These are phyloP conservation scores for Cinclus cinclus DNA, from an alignment of 2,113 vertebrate genomes.

Conservation along the genomic window DNA sequence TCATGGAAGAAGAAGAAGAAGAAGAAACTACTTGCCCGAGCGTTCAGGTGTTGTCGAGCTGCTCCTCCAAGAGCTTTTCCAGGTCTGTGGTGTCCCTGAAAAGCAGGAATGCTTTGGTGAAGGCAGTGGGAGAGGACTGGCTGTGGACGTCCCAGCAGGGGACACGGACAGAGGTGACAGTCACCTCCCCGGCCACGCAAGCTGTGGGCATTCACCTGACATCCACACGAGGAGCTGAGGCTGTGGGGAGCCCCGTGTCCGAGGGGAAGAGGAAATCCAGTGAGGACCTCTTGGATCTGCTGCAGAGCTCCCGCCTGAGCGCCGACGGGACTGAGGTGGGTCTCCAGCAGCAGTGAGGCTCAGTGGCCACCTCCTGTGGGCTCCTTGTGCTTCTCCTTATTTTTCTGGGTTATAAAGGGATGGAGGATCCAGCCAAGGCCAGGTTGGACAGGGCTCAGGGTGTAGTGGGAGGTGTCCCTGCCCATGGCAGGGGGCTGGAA, in stretches of 20 bases:
- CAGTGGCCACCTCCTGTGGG: fast-evolving
- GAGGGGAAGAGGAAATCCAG: not conserved
- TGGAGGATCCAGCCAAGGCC: not conserved
- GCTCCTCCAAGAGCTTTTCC: constrained; percentile 63
- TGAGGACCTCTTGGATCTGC: constrained; percentile 16
- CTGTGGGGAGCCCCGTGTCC: fast-evolving
- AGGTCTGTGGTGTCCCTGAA: constrained; percentile 43
- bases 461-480: not conserved
- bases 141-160: constrained; percentile 43
- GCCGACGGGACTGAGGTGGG: constrained; percentile 67
- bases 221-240: not conserved
- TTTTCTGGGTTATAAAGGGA: not conserved
- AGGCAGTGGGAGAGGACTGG: constrained; percentile 41
- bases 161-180: not conserved
- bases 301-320: not conserved
- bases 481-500: not conserved
- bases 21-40: constrained; percentile 26
- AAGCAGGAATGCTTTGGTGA: constrained; percentile 40
- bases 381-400: not conserved
- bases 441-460: not conserved
- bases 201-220: not conserved
- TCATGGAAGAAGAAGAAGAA: not conserved
- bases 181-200: not conserved
- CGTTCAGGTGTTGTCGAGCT: constrained; percentile 39
- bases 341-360: not conserved